Evolutionary conservation across 1,140 invertebrate species (phyloP), one percentile per base, ranked within the genome.

Genomic region (Brachionus koreanus): DNA sequence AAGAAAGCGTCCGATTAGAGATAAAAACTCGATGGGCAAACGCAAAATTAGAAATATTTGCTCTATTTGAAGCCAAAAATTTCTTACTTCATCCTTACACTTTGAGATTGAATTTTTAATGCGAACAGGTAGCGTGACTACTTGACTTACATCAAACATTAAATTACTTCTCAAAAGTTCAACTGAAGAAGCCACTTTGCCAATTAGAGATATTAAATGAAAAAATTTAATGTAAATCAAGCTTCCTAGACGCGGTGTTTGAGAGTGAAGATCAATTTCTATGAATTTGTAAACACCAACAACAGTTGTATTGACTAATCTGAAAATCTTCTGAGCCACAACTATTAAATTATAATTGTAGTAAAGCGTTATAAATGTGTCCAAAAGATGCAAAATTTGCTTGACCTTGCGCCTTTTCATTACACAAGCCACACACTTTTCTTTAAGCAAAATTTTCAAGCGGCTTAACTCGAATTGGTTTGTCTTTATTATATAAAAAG

Each of bases 21-120:
- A 43, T 19, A 74, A 74, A 13, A 74, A 12, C 42, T 74, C 69
- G 25, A 74, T 74, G 5, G 69, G 69, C 12, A 74, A 33, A 10
- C 69, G 39, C 12, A 74, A 43, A 9, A 74, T 46, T 46, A 25
- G 16, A 23, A 74, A 19, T 29, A 74, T 74, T 46, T 74, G 69
- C 42, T 74, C 69, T 25, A 74, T 74, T 25, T 43, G 39, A 12
- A 23, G 19, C 39, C 69, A 46, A 74, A 74, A 74, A 29, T 74
- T 74, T 33, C 19, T 23, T 10, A 74, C 43, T 46, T 74, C 69
- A 43, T 74, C 6, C 25, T 10, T 33, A 74, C 69, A 74, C 29
- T 43, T 46, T 74, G 19, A 23, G 12, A 74, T 25, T 25, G 19
- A 19, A 46, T n/a, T 0, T n/a, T 74, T 74, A 13, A 46, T 29